Base-by-base conservation (phyloP, 1,140 invertebrate species). In the Araneus ventricosus region DNA sequence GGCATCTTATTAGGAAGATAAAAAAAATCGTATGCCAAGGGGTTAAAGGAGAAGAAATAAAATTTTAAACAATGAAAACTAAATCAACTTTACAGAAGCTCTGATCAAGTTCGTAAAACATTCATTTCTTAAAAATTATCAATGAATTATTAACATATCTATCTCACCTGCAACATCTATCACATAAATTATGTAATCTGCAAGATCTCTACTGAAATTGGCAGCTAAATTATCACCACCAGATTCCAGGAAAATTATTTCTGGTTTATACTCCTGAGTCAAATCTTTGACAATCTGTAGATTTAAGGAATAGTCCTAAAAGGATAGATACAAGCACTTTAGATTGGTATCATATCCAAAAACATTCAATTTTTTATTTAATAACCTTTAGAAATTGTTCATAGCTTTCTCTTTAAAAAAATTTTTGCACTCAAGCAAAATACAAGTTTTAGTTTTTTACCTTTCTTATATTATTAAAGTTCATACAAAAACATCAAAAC, bases 111-210 rank as follows among this genome's bases (percentile, higher is more conserved):
- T 45, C 22, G 20, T 22, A 80, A 80, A 41, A 2, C 2, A 39
- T 22, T 24, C 6, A 39, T 8, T 24, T 39, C 1, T 80, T 5
- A 84, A 45, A 27, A 8, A 8, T 30, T 30, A 27, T 84, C 7
- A 45, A 3, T 14, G 24, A 17, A 52, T 7, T 24, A 84, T 14
- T 52, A 84, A 57, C 4, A 5, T 45, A 84, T 2, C 30, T 10
- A 84, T 27, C 75, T 75, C 91, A 95, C 95, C 95, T 84, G 95
- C 94, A 30, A 95, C 95, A 94, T 95, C 95, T 67, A 96, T 95
- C 63, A 95, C 95, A 90, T 95, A 96, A 41, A 96, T 95, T 59
- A 95, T 95, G 90, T 95, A 95, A 94, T 96, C 95, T 17, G 95
- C 95, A 10, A 96, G 94, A 80, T 96, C 95, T 89, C 95, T 93